Evolutionary conservation across 2,797 vertebrate genomes (phyloP).

Genomic region (Sebastes cheni): DNA sequence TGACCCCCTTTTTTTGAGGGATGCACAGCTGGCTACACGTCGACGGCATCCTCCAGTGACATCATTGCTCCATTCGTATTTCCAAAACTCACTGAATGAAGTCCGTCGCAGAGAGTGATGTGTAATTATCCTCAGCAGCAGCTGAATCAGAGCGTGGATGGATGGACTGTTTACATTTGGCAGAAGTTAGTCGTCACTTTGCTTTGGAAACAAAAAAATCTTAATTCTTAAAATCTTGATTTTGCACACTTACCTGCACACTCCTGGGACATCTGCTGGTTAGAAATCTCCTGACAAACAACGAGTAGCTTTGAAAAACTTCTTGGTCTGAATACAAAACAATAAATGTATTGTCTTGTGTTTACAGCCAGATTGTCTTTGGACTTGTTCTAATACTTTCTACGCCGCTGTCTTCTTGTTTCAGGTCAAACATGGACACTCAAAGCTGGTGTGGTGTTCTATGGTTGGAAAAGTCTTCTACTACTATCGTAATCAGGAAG

Average conservation of each 20-base stretch:
- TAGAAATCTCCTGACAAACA: slow-evolving; percentile 4
- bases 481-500: slow-evolving; percentile 94
- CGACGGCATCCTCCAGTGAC: slow-evolving; percentile 27
- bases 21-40: slow-evolving; percentile 50
- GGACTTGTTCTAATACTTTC: background rate
- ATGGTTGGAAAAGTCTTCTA: slow-evolving; percentile 90
- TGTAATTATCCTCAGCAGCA: slow-evolving; percentile 21
- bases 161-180: slow-evolving; percentile 4
- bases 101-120: background rate
- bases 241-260: background rate
- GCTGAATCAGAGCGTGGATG: background rate
- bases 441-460: slow-evolving; percentile 95
- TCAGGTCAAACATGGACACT: slow-evolving; percentile 96
- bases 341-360: background rate
- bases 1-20: slow-evolving; percentile 19
- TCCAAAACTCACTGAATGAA: slow-evolving; percentile 11
- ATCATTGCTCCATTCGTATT: slow-evolving; percentile 18
- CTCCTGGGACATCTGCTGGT: slow-evolving; percentile 35
- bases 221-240: slow-evolving; percentile 2
- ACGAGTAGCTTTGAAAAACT: background rate
- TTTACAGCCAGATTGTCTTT: background rate
- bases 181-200: background rate
- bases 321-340: background rate
- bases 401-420: slow-evolving; percentile 2
- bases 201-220: background rate